phyloP scores from a whole-genome alignment of 2,113 vertebrate genomes.

The Odocoileus hemionus region DNA sequence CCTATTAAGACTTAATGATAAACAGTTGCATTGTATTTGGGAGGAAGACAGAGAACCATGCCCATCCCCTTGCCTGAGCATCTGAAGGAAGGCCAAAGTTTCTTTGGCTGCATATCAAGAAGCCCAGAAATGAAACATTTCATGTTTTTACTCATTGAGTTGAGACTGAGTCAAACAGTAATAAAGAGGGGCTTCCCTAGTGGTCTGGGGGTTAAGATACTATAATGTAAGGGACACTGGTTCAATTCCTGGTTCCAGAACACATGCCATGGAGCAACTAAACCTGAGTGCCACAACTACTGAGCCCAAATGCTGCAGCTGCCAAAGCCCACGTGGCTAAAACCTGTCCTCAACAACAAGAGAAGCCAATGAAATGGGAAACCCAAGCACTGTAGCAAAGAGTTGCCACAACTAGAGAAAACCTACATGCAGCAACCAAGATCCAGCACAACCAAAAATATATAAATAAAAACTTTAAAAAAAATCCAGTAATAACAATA shows the following conservation, averaged over 20 bases:
- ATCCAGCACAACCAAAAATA: background rate
- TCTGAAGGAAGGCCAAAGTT: background rate
- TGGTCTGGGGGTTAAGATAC: background rate
- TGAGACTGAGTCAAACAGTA: background rate
- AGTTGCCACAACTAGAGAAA: background rate
- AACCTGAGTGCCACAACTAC: background rate
- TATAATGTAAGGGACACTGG: background rate
- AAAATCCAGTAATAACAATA: background rate
- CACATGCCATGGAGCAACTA: background rate
- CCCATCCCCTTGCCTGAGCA: accelerated
- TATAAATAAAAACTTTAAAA: background rate
- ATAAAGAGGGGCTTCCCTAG: background rate
- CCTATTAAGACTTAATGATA: background rate
- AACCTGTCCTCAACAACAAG: background rate
- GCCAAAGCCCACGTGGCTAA: background rate
- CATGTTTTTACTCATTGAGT: background rate
- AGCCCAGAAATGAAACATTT: background rate
- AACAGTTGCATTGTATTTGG: background rate
- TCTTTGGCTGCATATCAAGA: background rate
- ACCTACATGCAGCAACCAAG: background rate
- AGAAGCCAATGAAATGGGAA: background rate
- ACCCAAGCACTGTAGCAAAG: accelerated
- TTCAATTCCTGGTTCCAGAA: background rate
- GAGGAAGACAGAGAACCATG: background rate
- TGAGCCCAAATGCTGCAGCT: background rate